phyloP scores from a whole-genome alignment of 2,888 invertebrate genomes.

The Scotopteryx bipunctaria region DNA sequence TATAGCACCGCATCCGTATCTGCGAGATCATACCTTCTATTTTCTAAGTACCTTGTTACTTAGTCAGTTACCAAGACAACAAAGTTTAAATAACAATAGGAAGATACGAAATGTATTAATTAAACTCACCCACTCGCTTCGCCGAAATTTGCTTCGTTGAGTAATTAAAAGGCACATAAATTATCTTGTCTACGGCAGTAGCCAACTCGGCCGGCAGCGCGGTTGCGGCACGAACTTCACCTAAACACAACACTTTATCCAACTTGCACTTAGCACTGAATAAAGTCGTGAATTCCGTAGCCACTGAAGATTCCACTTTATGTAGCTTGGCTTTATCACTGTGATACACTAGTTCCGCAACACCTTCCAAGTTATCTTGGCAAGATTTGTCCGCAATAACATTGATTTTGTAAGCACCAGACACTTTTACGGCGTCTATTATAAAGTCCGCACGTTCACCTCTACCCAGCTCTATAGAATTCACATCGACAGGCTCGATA shows the following conservation, averaged over 20 bases:
- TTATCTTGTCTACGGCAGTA: conserved; percentile 75
- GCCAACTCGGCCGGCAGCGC: conserved; percentile 80
- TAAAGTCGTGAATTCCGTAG: conserved; percentile 70
- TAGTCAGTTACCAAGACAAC: no score
- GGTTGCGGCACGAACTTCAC: conserved; percentile 79
- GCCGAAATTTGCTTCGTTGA: conserved; percentile 73
- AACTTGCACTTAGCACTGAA: conserved; percentile 70
- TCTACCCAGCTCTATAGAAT: conserved; percentile 83
- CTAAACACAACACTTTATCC: conserved; percentile 81
- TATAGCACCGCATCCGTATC: neutral
- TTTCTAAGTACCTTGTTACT: no score
- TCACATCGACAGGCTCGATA: conserved; percentile 82
- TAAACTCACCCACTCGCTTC: conserved; percentile 74
- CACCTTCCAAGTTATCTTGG: conserved; percentile 75
- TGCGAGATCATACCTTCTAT: neutral
- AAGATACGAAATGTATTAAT: conserved; percentile 28
- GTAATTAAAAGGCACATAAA: conserved; percentile 88
- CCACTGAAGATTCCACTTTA: conserved; percentile 56
- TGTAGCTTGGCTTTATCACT: conserved; percentile 54
- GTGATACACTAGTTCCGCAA: conserved; percentile 78
- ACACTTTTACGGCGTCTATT: conserved; percentile 83
- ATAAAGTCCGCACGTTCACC: conserved; percentile 91
- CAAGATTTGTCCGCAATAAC: conserved; percentile 78
- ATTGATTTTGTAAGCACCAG: conserved; percentile 85
- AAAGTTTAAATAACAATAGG: conserved; percentile 24